Evolutionary conservation across 2,797 vertebrate genomes (phyloP).

Genomic region (Spondyliosoma cantharus): DNA sequence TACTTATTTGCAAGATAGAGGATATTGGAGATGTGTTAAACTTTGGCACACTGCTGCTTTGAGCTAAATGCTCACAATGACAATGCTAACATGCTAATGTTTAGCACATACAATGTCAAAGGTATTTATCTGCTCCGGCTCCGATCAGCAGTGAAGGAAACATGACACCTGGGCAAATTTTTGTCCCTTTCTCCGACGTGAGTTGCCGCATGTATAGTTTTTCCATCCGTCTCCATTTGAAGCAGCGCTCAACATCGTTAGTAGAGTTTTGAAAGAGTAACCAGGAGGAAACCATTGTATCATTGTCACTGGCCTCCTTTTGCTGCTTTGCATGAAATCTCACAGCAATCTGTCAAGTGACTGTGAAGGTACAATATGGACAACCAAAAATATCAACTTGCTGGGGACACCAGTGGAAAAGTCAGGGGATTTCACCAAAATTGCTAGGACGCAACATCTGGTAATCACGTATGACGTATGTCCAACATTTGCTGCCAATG

Average conservation of each 20-base stretch:
- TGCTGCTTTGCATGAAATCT: background rate
- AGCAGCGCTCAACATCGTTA: too few relatives aligned
- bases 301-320: too few relatives aligned
- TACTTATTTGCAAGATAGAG: background rate
- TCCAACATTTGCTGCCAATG: background rate
- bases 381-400: background rate
- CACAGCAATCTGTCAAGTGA: too few relatives aligned
- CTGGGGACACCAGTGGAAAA: background rate
- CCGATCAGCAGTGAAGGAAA: too few relatives aligned
- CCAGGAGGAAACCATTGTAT: too few relatives aligned
- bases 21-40: background rate
- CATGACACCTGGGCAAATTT: too few relatives aligned
- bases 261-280: too few relatives aligned
- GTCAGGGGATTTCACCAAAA: background rate
- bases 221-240: too few relatives aligned
- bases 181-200: too few relatives aligned
- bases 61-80: background rate
- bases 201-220: too few relatives aligned
- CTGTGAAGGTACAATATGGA: background rate
- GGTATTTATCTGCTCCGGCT: too few relatives aligned
- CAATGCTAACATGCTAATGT: background rate
- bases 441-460: background rate
- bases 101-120: background rate
- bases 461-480: background rate
- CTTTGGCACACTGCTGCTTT: background rate